Evolutionary conservation across 2,113 vertebrate genomes (phyloP).

Genomic region (Tichodroma muraria): DNA sequence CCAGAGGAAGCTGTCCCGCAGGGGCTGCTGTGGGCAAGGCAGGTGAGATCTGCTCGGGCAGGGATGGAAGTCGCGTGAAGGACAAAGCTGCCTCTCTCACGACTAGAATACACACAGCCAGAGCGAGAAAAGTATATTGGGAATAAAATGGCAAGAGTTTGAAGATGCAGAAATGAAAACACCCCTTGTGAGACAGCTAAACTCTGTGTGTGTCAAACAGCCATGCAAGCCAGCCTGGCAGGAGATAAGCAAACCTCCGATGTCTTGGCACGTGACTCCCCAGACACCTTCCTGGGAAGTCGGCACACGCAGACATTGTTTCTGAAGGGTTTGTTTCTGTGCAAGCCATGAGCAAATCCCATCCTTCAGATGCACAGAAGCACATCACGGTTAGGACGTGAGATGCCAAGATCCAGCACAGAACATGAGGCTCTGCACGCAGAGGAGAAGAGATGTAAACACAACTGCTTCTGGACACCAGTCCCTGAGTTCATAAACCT

Average conservation of each 20-base stretch:
- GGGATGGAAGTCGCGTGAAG: neutral
- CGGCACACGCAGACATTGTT: neutral
- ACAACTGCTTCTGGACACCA: neutral
- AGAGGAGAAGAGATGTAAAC: neutral
- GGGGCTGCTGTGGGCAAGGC: accelerated
- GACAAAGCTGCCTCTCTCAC: neutral
- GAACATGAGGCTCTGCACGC: accelerated
- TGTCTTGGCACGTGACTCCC: accelerated
- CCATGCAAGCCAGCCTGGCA: neutral
- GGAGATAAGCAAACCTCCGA: neutral
- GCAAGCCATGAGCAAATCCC: neutral
- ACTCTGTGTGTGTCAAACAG: accelerated
- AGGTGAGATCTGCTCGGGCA: neutral
- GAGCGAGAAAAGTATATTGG: neutral
- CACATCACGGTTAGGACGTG: accelerated
- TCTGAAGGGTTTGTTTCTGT: neutral
- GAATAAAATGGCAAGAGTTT: neutral
- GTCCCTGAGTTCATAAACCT: neutral
- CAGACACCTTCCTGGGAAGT: neutral
- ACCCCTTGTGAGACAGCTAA: neutral
- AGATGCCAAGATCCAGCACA: neutral
- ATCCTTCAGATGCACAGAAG: neutral
- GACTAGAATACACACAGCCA: neutral
- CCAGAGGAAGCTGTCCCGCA: neutral
- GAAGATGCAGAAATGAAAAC: neutral